A percentile compares a stretch with the other conserved stretches of the same genome.
phyloP scores from a whole-genome alignment of 1,140 invertebrate genomes.

The Brachionus calyciflorus region DNA sequence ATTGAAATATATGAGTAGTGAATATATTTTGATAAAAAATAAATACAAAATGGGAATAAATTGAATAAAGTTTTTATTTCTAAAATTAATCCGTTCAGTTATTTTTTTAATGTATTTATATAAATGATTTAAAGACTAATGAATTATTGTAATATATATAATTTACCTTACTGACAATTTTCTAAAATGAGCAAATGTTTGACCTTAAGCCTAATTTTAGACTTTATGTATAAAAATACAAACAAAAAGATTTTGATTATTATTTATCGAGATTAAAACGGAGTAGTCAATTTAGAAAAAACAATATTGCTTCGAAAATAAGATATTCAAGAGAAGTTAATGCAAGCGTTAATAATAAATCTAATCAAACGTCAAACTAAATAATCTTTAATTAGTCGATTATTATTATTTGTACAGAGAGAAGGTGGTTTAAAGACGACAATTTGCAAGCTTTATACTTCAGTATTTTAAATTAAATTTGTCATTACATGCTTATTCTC shows the following conservation, averaged over 20 bases:
- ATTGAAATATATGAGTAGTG: background rate
- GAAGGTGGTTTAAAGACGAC: slow-evolving; percentile 19
- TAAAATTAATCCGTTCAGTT: too few species aligned
- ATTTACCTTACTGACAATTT: too few species aligned
- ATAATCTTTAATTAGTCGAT: slow-evolving; percentile 25
- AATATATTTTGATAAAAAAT: slow-evolving; percentile 26
- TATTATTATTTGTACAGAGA: background rate
- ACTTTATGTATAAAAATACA: background rate
- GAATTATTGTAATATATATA: background rate
- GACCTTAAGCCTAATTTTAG: too few species aligned
- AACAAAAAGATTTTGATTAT: background rate
- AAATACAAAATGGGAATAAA: too few species aligned
- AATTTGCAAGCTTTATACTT: too few species aligned
- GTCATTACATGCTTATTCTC: slow-evolving; percentile 31
- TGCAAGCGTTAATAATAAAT: slow-evolving; percentile 35
- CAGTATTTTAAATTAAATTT: slow-evolving; percentile 38
- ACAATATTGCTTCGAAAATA: background rate
- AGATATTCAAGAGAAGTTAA: background rate
- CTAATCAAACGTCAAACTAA: slow-evolving; percentile 40
- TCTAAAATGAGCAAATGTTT: too few species aligned
- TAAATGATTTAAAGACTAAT: slow-evolving; percentile 3
- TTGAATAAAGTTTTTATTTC: too few species aligned
- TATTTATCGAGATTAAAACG: background rate
- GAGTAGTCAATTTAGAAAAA: background rate
- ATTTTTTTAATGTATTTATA: slow-evolving; percentile 28